These are phyloP conservation scores for Euplagia quadripunctaria DNA, from an alignment of 2,888 invertebrate species.

Conservation along the genomic window DNA sequence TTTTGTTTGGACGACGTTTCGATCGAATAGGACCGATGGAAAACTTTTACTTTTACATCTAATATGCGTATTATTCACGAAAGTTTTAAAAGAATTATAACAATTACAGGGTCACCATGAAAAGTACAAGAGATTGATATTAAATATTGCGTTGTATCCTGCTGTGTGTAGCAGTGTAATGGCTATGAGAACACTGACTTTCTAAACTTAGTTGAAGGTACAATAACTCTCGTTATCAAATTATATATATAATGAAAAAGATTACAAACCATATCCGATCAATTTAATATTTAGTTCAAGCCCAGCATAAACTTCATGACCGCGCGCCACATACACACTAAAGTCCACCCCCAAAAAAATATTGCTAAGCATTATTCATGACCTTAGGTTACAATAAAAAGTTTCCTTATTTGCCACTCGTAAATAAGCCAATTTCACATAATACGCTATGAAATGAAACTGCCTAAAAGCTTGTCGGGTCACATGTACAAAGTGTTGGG, in stretches of 20 bases:
- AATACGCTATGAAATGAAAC: slow-evolving; percentile 10
- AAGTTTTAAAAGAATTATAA: no score
- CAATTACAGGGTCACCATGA: no score
- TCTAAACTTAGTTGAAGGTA: background rate
- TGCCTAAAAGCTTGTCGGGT: background rate
- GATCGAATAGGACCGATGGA: no score
- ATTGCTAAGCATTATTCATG: background rate
- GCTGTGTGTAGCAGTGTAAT: background rate
- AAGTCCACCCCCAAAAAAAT: background rate
- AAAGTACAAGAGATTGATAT: no score
- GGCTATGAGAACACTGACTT: background rate
- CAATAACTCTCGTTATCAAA: background rate
- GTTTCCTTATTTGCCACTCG: slow-evolving; percentile 15
- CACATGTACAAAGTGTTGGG: background rate
- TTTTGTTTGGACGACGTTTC: no score
- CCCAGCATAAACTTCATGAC: background rate
- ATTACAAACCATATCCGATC: background rate
- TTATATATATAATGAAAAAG: background rate
- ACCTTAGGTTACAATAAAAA: slow-evolving; percentile 6
- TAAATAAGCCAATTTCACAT: slow-evolving; percentile 16
- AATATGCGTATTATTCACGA: no score
- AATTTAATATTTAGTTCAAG: background rate
- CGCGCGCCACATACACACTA: background rate
- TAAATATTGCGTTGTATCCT: no score
- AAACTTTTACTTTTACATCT: no score